Evolutionary conservation across 37 sponge, comb jelly and placozoan species (phyloP).

Genomic region (Theonella swinhoei): DNA sequence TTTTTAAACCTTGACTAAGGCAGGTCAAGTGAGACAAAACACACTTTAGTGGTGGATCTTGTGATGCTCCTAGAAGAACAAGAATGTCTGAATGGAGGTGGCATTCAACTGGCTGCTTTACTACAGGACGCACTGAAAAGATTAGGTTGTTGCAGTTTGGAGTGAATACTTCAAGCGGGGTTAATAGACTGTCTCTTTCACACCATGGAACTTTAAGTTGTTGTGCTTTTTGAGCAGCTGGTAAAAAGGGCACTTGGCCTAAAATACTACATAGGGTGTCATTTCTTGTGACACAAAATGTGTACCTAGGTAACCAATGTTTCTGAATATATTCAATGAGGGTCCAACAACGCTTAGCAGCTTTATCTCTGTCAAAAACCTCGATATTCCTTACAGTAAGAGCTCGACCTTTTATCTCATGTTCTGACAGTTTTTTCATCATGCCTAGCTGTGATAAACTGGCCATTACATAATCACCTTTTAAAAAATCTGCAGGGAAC

Average conservation of each 20-base stretch:
- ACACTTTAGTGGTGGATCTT: background rate
- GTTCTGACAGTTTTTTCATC: conserved; percentile 23
- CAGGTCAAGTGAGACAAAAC: background rate
- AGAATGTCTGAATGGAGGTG: background rate
- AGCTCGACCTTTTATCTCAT: conserved; percentile 51
- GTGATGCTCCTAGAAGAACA: background rate
- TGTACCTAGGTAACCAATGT: no score
- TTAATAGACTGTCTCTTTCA: background rate
- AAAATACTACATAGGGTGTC: conserved; percentile 3
- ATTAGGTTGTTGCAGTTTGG: background rate
- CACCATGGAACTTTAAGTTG: conserved; percentile 46
- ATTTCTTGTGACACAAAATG: background rate
- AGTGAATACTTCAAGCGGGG: conserved; percentile 24
- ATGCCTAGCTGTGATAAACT: conserved; percentile 40
- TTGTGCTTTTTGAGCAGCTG: conserved; percentile 14
- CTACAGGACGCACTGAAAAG: conserved; percentile 21
- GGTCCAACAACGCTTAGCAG: conserved; percentile 17
- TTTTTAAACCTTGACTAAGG: background rate
- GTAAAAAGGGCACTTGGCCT: conserved; percentile 35
- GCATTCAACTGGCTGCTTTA: background rate
- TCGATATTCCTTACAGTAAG: conserved; percentile 4
- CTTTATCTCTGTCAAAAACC: background rate
- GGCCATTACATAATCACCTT: background rate
- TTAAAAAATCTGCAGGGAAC: conserved; percentile 45
- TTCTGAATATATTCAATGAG: conserved; percentile 18